A percentile compares a stretch with the other conserved stretches of the same genome.
Conservation (phyloP, 2,113 vertebrate genomes). For the Dipodomys merriami region DNA sequence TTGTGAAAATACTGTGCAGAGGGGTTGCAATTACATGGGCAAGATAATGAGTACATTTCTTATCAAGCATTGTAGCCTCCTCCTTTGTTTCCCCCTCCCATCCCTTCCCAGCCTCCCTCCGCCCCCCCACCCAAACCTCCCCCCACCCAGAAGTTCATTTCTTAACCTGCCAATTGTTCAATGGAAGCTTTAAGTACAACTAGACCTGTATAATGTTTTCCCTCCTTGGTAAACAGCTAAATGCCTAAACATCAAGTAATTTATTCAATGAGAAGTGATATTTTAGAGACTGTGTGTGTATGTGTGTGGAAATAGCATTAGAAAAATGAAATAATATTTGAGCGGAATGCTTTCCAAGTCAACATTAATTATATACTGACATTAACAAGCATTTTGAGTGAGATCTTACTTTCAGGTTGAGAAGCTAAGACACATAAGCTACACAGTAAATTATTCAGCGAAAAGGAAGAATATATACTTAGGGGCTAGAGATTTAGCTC, state of each 20-base stretch:
- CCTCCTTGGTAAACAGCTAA: background rate
- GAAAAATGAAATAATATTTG: constrained; percentile 34
- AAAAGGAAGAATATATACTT: background rate
- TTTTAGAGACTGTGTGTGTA: background rate
- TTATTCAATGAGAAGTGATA: background rate
- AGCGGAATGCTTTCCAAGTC: background rate
- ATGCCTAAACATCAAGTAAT: background rate
- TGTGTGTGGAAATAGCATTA: background rate
- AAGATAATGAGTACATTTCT: too few relatives aligned
- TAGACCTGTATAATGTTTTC: background rate
- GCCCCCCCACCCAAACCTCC: too few relatives aligned
- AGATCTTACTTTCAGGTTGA: constrained; percentile 35
- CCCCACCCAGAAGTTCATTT: background rate
- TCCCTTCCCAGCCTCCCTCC: too few relatives aligned
- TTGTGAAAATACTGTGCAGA: too few relatives aligned
- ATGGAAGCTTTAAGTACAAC: background rate
- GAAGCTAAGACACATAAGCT: background rate
- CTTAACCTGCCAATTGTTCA: background rate
- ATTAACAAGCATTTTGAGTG: background rate
- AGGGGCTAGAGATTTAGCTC: background rate
- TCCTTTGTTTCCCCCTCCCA: too few relatives aligned
- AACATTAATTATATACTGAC: background rate
- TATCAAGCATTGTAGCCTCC: too few relatives aligned
- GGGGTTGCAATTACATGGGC: too few relatives aligned
- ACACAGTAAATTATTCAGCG: background rate